phyloP scores from a whole-genome alignment of 1,140 invertebrate genomes.

The Zeugodacus cucurbitae region DNA sequence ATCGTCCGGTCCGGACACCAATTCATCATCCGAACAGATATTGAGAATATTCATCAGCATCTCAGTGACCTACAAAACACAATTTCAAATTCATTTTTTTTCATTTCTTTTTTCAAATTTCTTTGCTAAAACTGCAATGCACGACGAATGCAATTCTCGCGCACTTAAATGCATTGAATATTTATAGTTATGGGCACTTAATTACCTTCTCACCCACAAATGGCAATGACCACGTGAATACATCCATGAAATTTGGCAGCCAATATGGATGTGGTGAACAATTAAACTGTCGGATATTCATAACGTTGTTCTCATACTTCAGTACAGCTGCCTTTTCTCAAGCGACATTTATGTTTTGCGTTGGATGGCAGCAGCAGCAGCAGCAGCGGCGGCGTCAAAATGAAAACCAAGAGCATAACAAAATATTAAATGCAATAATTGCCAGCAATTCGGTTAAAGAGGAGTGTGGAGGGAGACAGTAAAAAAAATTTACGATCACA shows the following conservation, averaged over 20 bases:
- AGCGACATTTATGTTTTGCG: conserved; percentile 48
- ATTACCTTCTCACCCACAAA: conserved; percentile 98
- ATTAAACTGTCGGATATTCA: conserved; percentile 99
- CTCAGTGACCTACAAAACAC: conserved; percentile 86
- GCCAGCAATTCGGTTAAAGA: not conserved
- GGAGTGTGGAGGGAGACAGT: not conserved
- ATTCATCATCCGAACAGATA: conserved; percentile 99
- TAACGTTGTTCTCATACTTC: conserved; percentile 99
- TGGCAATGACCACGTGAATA: conserved; percentile 99
- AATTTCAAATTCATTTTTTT: not conserved
- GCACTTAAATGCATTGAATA: not conserved
- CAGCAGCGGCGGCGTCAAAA: not conserved
- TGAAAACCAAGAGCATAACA: conserved; percentile 37
- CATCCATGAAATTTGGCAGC: conserved; percentile 99
- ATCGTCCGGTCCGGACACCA: conserved; percentile 96
- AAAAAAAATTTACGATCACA: not conserved
- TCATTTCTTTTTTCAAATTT: too few species aligned
- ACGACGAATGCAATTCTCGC: not conserved
- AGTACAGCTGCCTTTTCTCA: conserved; percentile 92
- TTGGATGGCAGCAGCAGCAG: not conserved
- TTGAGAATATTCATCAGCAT: conserved; percentile 99
- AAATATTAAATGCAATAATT: conserved; percentile 41
- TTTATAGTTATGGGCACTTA: not conserved
- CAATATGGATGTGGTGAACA: conserved; percentile 99
- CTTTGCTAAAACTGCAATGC: not conserved